Conservation (phyloP, 2,113 vertebrate genomes). For the Lontra canadensis region DNA sequence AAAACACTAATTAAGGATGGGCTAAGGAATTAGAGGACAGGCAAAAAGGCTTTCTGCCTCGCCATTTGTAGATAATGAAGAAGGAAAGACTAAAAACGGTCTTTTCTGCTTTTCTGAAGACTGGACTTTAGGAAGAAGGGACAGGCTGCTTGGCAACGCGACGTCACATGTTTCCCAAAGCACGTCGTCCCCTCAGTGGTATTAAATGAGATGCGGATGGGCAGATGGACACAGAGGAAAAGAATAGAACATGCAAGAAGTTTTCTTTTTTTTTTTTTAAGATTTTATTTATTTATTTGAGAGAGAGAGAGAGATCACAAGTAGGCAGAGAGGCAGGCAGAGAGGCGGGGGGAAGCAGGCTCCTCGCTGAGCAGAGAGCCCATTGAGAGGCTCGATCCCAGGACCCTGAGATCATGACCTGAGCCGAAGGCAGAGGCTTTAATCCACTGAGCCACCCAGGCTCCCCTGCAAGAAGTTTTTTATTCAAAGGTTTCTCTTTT, state of each 20-base stretch:
- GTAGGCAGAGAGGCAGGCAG: too few relatives aligned
- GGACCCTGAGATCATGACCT: too few relatives aligned
- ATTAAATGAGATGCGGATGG: conserved; percentile 54
- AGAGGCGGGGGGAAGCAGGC: too few relatives aligned
- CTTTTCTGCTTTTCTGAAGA: conserved; percentile 54
- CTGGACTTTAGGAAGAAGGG: conserved; percentile 47
- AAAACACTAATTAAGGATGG: conserved; percentile 83
- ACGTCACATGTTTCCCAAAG: conserved; percentile 68
- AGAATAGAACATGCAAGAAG: neutral
- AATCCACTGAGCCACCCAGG: too few relatives aligned
- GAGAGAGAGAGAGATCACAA: too few relatives aligned
- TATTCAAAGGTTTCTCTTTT: neutral
- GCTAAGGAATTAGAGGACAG: conserved; percentile 74
- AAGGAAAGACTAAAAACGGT: conserved; percentile 50
- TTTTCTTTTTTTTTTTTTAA: neutral
- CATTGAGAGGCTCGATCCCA: too few relatives aligned
- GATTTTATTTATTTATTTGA: too few relatives aligned
- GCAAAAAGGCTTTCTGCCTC: conserved; percentile 60
- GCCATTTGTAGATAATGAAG: conserved; percentile 54
- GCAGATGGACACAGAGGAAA: neutral
- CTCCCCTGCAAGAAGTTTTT: neutral
- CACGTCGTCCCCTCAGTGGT: conserved; percentile 69
- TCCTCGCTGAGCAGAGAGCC: too few relatives aligned
- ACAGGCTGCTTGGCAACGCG: conserved; percentile 17
- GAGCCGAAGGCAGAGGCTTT: too few relatives aligned